A percentile compares a stretch with the other conserved stretches of the same genome.
Conservation (phyloP, 92 coral and sea anemone genomes). For the Phenganax subtilis region DNA sequence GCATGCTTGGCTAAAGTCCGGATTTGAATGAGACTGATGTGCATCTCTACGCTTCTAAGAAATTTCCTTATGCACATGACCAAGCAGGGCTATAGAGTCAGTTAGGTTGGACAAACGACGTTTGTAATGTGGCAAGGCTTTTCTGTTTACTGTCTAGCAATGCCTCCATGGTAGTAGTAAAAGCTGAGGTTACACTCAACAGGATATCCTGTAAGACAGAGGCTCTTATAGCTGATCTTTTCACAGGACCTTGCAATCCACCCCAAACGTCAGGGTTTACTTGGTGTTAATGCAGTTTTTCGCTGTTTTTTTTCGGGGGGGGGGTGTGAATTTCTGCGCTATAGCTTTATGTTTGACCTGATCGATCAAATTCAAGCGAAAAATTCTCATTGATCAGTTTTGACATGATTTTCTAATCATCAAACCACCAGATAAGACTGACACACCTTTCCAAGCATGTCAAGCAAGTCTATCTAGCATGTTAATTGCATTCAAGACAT, state of each 20-base stretch:
- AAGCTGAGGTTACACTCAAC: conserved; percentile 12
- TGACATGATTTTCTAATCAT: conserved; percentile 54
- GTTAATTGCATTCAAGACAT: conserved; percentile 47
- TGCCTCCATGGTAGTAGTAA: not conserved
- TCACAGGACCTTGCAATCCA: not conserved
- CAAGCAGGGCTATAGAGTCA: not conserved
- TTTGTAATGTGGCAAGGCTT: conserved; percentile 16
- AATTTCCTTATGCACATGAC: not conserved
- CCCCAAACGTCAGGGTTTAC: conserved; percentile 24
- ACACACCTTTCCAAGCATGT: conserved; percentile 35
- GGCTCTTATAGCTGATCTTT: not conserved
- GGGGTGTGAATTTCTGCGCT: too few relatives aligned
- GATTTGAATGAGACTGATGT: not conserved
- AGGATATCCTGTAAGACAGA: conserved; percentile 18
- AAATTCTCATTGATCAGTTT: conserved; percentile 2
- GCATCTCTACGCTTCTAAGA: not conserved
- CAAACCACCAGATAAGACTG: conserved; percentile 37
- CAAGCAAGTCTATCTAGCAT: conserved; percentile 42
- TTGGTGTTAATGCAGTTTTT: not conserved
- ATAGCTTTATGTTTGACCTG: not conserved
- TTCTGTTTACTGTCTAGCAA: conserved; percentile 5
- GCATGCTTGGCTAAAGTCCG: conserved; percentile 1
- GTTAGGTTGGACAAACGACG: not conserved
- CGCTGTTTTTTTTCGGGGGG: too few relatives aligned
- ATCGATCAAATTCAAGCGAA: not conserved